Evolutionary conservation across 2,113 vertebrate genomes (phyloP), one percentile per base, ranked within the genome.

Genomic region (Athene noctua): DNA sequence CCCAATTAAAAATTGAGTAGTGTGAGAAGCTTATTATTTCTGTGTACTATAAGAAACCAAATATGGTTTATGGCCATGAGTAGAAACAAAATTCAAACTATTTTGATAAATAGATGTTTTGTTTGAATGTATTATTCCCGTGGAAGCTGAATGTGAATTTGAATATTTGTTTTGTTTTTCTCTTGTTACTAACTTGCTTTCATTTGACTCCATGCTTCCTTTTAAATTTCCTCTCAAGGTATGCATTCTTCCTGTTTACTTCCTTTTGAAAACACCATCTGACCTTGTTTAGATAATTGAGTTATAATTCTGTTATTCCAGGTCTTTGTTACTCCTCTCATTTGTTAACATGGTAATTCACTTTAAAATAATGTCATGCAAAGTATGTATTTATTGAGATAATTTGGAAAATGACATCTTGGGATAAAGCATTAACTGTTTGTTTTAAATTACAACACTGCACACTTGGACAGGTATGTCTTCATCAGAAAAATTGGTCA

Each of bases 201-300:
- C 93, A 91, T 97, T 97, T 98, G 96, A 95, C 96, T 96, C 94
- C 90, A 95, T 58, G 75, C 92, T 94, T 96, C 96, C 88, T 95
- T 91, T 97, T 94, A 93, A 93, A 97, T 96, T 97, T 96, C 95
- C 91, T 97, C 95, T 95, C 96, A 97, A 98, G 94, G 94, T 97
- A 97, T 85, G 96, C 94, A 88, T 72, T 92, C 66, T 95, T 97
- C 72, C 85, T 96, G 62, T 97, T 94, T 92, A 82, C 63, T 91
- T 96, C 47, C 90, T 95, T 96, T 96, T 79, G 29, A 83, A 93
- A 96, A 74, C n/a, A 40, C 70, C 11, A 0, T 84, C 52, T 93
- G 88, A 95, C 49, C 44, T 83, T 81, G 54, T 92, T 87, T 92
- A 58, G 58, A 72, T 95, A 85, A 84, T 80, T 82, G 58, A 82